Evolutionary conservation across 2,888 invertebrate species (phyloP), one percentile per base, ranked within the genome.

Genomic region (Cylloceria caligata): DNA sequence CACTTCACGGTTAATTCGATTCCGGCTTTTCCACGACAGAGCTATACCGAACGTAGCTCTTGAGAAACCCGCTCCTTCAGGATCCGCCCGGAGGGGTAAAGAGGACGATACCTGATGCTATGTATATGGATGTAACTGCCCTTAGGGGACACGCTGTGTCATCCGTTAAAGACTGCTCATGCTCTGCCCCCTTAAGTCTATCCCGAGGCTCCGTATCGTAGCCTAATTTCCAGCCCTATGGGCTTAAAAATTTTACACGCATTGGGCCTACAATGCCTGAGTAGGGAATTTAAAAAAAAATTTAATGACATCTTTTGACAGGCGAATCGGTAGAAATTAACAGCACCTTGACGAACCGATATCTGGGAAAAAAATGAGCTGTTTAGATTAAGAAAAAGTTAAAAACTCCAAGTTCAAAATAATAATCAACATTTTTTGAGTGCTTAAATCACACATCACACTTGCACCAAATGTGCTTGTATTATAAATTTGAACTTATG

Each of bases 1-100:
- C 80, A 83, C 83, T 72, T 74, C 73, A 80, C 68, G 76, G 76
- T 75, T 83, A 83, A 83, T 83, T 80, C 83, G 72, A 83, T 80
- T 76, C 83, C 69, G 82, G 75, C 69, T 65, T 72, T 75, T 73
- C 80, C 79, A 65, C 68, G 24, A 45, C 52, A 62, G 30, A 34
- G 45, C 42, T 24, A 7, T 52, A n/a, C 49, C 30, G 57, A 45
- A 47, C 55, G 30, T 57, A 13, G 45, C 16, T 16, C 19, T 19
- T 60, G 67, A 60, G 68, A 77, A 78, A 78, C 74, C 73, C 49
- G 79, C 42, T 72, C 55, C 73, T 19, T 55, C 34, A 21, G 30
- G 55, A 72, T 73, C 62, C 47, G 45, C 55, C 34, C 60, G 21
- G 39, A 30, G 45, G 64, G 55, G 49, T 27, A n/a, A 65, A 42